Evolutionary conservation across 2,113 vertebrate species (phyloP).

Genomic region (Paraplagusia blochii): DNA sequence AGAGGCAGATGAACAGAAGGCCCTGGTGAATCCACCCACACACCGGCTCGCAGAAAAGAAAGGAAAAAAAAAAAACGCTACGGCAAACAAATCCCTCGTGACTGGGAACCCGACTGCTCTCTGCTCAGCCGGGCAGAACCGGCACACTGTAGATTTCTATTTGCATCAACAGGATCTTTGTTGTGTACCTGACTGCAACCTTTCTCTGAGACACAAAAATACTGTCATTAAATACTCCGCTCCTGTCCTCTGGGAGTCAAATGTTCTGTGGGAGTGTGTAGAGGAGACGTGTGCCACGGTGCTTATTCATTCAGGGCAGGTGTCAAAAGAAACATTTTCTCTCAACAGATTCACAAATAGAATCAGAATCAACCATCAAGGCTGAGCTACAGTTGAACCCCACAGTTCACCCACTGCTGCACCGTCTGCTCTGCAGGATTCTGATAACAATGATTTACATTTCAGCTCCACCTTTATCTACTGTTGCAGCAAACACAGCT

Average conservation of each 20-base stretch:
- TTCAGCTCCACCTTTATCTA: constrained; percentile 21
- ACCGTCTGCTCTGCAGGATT: constrained; percentile 35
- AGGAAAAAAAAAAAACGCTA: constrained; percentile 47
- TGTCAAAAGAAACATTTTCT: constrained; percentile 42
- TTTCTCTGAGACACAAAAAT: constrained; percentile 40
- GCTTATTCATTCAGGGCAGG: constrained; percentile 59
- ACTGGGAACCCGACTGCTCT: constrained; percentile 42
- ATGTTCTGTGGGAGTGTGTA: constrained; percentile 34
- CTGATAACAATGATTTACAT: constrained; percentile 56
- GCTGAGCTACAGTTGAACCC: constrained; percentile 9
- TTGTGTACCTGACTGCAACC: constrained; percentile 24
- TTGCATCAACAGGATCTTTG: constrained; percentile 43
- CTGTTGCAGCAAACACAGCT: constrained; percentile 20
- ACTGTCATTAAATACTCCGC: constrained; percentile 57
- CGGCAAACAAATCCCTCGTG: constrained; percentile 56
- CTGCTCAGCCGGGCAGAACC: constrained; percentile 53
- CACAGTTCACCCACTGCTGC: constrained; percentile 6
- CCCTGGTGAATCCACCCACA: constrained; percentile 60
- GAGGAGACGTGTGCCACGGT: no score
- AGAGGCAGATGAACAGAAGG: constrained; percentile 46
- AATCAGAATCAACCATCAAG: constrained; percentile 42
- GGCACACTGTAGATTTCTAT: constrained; percentile 33
- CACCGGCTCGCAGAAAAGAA: constrained; percentile 33
- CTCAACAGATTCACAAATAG: constrained; percentile 36
- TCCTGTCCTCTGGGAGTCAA: constrained; percentile 41